These are phyloP conservation scores for Caenorhabditis becei DNA, from an alignment of 2,888 invertebrate genomes.

Conservation along the genomic window DNA sequence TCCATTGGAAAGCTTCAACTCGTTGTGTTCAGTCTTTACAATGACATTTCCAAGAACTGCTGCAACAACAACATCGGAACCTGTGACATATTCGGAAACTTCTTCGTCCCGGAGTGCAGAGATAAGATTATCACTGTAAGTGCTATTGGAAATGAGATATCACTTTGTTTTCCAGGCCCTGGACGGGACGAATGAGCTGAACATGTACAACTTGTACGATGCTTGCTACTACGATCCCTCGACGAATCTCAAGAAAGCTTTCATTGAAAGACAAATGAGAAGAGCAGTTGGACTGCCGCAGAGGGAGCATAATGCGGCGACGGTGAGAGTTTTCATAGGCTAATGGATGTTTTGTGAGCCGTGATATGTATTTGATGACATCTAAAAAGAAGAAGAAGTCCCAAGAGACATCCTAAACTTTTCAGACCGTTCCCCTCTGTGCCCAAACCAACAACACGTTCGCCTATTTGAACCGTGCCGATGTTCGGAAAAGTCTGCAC, in stretches of 20 bases:
- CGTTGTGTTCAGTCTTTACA: constrained; percentile 61
- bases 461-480: constrained; percentile 66
- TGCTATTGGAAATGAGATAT: background rate
- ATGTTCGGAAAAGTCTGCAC: constrained; percentile 70
- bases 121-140: constrained; percentile 55
- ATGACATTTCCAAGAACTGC: constrained; percentile 59
- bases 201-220: constrained; percentile 72
- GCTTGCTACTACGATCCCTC: constrained; percentile 65
- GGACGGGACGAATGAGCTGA: constrained; percentile 67
- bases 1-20: background rate
- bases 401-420: background rate
- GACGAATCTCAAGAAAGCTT: constrained; percentile 42
- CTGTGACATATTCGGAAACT: constrained; percentile 67
- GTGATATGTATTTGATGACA: too few species aligned
- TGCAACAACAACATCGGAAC: constrained; percentile 68
- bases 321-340: constrained; percentile 10
- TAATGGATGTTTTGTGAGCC: background rate
- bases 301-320: constrained; percentile 38
- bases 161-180: constrained; percentile 47
- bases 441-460: constrained; percentile 69
- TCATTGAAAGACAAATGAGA: constrained; percentile 50
- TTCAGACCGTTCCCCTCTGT: constrained; percentile 67
- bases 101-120: constrained; percentile 54
- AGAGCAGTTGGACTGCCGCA: constrained; percentile 53
- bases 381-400: too few species aligned